phyloP scores from a whole-genome alignment of 2,113 vertebrate species.

The Proterorhinus semilunaris region DNA sequence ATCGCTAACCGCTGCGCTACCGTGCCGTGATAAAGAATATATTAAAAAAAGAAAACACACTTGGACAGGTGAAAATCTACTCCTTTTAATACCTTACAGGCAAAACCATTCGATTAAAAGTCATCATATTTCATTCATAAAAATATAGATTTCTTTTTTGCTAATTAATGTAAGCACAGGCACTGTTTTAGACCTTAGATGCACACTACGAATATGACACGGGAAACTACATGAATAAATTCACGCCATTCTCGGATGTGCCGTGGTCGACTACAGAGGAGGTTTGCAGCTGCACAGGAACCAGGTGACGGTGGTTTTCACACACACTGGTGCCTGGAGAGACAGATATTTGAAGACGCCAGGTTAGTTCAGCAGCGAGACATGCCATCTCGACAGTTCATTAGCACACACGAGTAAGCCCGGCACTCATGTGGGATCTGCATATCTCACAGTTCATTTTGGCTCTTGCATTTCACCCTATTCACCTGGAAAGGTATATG shows the following conservation, averaged over 20 bases:
- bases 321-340: conserved; percentile 5
- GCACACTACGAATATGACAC: conserved; percentile 12
- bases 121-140: conserved; percentile 39
- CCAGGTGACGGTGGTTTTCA: conserved; percentile 27
- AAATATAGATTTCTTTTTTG: conserved; percentile 42
- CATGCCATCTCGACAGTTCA: conserved; percentile 10
- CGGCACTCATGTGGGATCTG: not conserved
- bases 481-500: not conserved
- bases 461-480: not conserved
- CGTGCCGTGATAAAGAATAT: too few relatives aligned
- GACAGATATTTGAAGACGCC: conserved; percentile 1
- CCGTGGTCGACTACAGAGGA: conserved; percentile 29
- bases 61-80: conserved; percentile 8
- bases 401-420: conserved; percentile 28
- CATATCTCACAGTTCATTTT: not conserved
- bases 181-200: not conserved
- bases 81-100: conserved; percentile 30
- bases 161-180: conserved; percentile 9
- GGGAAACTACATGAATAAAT: conserved; percentile 26
- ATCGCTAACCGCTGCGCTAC: too few relatives aligned
- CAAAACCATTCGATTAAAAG: conserved; percentile 46
- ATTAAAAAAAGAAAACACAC: too few relatives aligned
- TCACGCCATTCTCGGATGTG: conserved; percentile 25
- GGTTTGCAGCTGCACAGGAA: conserved; percentile 22
- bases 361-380: conserved; percentile 26